These are phyloP conservation scores for Dreissena rostriformis DNA, from an alignment of 1,140 invertebrate genomes.

Conservation along the genomic window DNA sequence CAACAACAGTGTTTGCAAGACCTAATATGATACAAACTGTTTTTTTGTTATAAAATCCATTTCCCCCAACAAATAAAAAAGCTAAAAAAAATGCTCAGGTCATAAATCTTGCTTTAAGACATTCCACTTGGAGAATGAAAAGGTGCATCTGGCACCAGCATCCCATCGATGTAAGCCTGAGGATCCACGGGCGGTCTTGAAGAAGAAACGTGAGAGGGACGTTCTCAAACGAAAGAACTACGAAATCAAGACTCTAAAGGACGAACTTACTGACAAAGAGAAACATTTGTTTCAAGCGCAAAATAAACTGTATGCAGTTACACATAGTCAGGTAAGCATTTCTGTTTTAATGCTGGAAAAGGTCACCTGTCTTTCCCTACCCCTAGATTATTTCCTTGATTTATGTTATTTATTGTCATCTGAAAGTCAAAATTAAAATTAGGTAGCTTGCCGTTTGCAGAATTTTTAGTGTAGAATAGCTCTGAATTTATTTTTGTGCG, in stretches of 20 bases:
- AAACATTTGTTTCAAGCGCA: constrained; percentile 67
- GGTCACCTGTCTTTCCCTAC: no score
- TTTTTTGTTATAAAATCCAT: no score
- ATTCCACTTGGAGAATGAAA: constrained; percentile 78
- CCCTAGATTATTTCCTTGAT: no score
- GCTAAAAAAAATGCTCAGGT: no score
- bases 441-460: no score
- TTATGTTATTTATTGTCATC: no score
- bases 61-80: no score
- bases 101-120: constrained; percentile 65
- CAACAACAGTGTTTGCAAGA: no score
- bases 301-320: constrained; percentile 65
- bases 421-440: no score
- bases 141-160: constrained; percentile 57
- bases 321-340: constrained; percentile 65
- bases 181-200: constrained; percentile 58
- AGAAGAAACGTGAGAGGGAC: constrained; percentile 73
- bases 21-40: no score
- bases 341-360: not conserved
- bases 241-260: constrained; percentile 79
- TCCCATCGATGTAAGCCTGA: constrained; percentile 59
- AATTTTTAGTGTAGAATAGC: no score
- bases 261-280: constrained; percentile 75
- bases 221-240: constrained; percentile 78
- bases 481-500: no score